A percentile compares a stretch with the other conserved stretches of the same genome.
Evolutionary conservation across 1,140 invertebrate species (phyloP).

Genomic region (Danaus melanippus): DNA sequence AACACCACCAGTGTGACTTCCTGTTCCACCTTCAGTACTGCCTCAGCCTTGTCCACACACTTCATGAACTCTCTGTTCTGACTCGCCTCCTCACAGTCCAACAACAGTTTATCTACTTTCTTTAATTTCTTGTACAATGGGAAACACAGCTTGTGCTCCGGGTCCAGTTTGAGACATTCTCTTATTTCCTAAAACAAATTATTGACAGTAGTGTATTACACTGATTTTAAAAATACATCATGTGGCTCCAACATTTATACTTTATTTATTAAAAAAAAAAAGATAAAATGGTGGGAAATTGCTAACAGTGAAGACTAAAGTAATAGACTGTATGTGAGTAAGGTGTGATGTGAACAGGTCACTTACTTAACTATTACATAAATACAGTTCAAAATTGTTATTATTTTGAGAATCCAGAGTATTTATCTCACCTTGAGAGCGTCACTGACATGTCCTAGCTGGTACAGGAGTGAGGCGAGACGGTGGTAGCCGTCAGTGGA

Average conservation of each 20-base stretch:
- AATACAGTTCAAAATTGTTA: too few species aligned
- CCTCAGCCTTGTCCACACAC: conserved; percentile 83
- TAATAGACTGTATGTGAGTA: too few species aligned
- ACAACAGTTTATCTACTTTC: conserved; percentile 91
- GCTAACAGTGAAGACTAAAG: background rate
- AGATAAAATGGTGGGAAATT: too few species aligned
- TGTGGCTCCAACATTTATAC: too few species aligned
- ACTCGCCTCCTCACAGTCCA: conserved; percentile 79
- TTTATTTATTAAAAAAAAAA: too few species aligned
- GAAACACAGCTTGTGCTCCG: conserved; percentile 96
- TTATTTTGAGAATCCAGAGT: background rate
- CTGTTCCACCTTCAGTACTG: conserved; percentile 79
- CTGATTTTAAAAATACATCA: too few species aligned
- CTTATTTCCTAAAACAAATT: conserved; percentile 83
- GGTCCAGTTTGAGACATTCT: conserved; percentile 98
- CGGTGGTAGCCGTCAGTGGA: conserved; percentile 92
- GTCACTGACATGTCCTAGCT: conserved; percentile 92
- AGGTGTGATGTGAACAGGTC: too few species aligned
- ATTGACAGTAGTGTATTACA: background rate
- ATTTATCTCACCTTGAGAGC: conserved; percentile 79
- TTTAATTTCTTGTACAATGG: conserved; percentile 98
- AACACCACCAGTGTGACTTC: conserved; percentile 82
- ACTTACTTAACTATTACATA: too few species aligned
- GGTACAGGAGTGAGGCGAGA: conserved; percentile 88
- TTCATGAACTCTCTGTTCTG: conserved; percentile 80